Base-by-base conservation (phyloP, 1,140 invertebrate genomes). In the Drosophila parvula region DNA sequence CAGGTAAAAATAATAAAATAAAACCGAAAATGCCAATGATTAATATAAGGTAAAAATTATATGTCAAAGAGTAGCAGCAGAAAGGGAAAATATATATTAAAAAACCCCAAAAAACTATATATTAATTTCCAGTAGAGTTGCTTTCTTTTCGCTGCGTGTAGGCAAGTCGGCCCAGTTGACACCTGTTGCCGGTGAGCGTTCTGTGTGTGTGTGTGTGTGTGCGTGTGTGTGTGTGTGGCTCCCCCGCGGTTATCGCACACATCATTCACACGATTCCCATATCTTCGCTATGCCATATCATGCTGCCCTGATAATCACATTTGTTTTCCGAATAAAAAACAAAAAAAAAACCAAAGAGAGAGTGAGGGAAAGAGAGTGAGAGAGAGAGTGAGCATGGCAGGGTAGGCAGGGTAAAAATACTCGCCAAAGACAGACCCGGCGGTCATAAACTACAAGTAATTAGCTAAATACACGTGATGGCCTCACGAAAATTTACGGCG, bases 381-480 rank as follows among this genome's bases (percentile, higher is more conserved):
- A n/a, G n/a, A n/a, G n/a, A n/a, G n/a, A n/a, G n/a, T n/a, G n/a
- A n/a, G n/a, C n/a, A n/a, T n/a, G n/a, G n/a, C n/a, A n/a, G n/a
- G n/a, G n/a, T n/a, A n/a, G n/a, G n/a, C n/a, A n/a, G n/a, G n/a
- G 14, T 3, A 41, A 18, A 18, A 41, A 16, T 7, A 43, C 30
- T 36, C 27, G 27, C 30, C 5, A 30, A 28, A 11, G 10, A 44
- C 48, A 36, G 9, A 36, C 32, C 32, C 14, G 9, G 27, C 8
- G 55, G 60, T 57, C 55, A 75, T 75, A 74, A 75, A 68, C 74
- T 78, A 53, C 50, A 12, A 36, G 50, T 53, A 81, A 81, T 81
- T 81, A 78, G 61, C 47, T 36, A 56, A 64, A 69, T 62, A 77
- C 59, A 74, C 73, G 73, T 71, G 51, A 71, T 68, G 55, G 67